These are phyloP conservation scores for Craniophora ligustri DNA, from an alignment of 2,888 invertebrate genomes.

Conservation along the genomic window DNA sequence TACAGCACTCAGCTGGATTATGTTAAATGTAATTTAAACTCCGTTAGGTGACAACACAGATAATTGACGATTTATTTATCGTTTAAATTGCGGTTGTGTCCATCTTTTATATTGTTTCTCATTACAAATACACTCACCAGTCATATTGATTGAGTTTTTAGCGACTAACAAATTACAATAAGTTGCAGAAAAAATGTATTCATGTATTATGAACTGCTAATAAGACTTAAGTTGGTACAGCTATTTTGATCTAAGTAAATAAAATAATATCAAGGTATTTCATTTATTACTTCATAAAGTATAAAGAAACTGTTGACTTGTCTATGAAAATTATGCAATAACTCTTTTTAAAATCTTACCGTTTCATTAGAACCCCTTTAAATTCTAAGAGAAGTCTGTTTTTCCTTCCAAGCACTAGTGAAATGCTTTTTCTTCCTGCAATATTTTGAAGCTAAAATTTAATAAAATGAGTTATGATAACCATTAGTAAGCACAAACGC, in stretches of 20 bases:
- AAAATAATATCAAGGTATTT: too few species aligned
- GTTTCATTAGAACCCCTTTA: not conserved
- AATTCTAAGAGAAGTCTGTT: not conserved
- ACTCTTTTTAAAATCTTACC: not conserved
- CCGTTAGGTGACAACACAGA: slow-evolving; percentile 18
- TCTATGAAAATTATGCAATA: too few species aligned
- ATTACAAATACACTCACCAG: too few species aligned
- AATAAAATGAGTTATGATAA: not conserved
- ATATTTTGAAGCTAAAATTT: not conserved
- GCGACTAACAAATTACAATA: too few species aligned
- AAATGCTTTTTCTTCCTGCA: not conserved
- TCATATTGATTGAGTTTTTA: too few species aligned
- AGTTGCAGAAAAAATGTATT: too few species aligned
- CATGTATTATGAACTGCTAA: too few species aligned
- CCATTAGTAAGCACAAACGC: not conserved
- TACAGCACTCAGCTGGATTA: slow-evolving; percentile 9
- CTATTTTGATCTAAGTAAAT: too few species aligned
- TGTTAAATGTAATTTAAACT: slow-evolving; percentile 24
- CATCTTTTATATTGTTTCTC: not conserved
- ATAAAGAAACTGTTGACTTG: too few species aligned
- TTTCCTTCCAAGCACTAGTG: not conserved
- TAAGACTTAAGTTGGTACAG: too few species aligned
- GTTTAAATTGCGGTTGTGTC: slow-evolving; percentile 21
- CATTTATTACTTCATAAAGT: too few species aligned
- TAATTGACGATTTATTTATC: slow-evolving; percentile 9